A percentile compares a stretch with the other conserved stretches of the same genome.
These are phyloP conservation scores for Cottus gobio DNA, from an alignment of 2,113 vertebrate genomes.

Conservation along the genomic window DNA sequence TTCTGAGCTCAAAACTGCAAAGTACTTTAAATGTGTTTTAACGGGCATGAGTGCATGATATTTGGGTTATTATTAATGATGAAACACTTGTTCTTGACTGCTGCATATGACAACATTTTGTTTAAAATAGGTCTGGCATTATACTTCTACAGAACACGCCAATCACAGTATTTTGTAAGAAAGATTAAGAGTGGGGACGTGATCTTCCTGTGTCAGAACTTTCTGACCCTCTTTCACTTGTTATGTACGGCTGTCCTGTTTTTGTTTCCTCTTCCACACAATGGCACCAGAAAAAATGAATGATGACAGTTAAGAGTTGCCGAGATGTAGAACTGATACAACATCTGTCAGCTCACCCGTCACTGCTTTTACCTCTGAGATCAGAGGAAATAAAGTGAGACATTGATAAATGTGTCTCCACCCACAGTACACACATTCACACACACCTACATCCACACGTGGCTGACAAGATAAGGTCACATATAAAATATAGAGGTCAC, in stretches of 20 bases:
- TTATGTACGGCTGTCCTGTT: not conserved
- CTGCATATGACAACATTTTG: not conserved
- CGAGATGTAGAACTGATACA: conserved; percentile 29
- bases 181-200: not conserved
- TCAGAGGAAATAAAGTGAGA: not conserved
- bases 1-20: not conserved
- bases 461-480: conserved; percentile 25
- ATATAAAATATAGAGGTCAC: not conserved
- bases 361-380: conserved; percentile 29
- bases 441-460: not conserved
- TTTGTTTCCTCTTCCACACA: not conserved
- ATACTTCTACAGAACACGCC: not conserved
- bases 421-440: not conserved
- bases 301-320: conserved; percentile 13
- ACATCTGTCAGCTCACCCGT: conserved; percentile 45
- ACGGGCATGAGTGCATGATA: not conserved
- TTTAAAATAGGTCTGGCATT: not conserved
- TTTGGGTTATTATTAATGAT: not conserved
- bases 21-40: not conserved
- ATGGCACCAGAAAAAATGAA: not conserved
- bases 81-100: not conserved
- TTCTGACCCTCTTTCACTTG: not conserved
- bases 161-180: not conserved
- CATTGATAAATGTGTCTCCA: not conserved
- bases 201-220: too few relatives aligned